A percentile compares a stretch with the other conserved stretches of the same genome.
These are phyloP conservation scores for Temnothorax longispinosus DNA, from an alignment of 1,140 invertebrate genomes.

Conservation along the genomic window DNA sequence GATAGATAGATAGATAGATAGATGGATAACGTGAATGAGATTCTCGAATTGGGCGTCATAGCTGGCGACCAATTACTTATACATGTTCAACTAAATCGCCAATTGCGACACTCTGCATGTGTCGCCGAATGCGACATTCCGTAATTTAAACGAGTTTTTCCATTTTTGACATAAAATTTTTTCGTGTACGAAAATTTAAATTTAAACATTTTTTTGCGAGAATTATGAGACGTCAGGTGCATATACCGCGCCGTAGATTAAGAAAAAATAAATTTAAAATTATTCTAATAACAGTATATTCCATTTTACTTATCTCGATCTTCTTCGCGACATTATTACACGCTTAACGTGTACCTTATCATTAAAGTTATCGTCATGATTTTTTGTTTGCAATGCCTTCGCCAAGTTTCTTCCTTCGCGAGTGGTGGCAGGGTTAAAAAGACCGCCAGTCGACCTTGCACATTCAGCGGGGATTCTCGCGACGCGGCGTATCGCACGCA, in stretches of 20 bases:
- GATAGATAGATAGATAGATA: constrained; percentile 15
- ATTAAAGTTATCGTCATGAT: background rate
- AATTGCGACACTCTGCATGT: background rate
- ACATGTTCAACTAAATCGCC: background rate
- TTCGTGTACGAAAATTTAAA: background rate
- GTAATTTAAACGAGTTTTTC: background rate
- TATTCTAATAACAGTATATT: background rate
- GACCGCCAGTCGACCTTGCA: background rate
- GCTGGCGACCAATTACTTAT: background rate
- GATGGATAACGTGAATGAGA: background rate
- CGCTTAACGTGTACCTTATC: background rate
- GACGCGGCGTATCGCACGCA: constrained; percentile 2
- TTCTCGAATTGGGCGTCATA: background rate
- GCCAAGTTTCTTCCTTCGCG: background rate
- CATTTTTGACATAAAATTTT: background rate
- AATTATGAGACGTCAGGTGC: background rate
- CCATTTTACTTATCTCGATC: background rate
- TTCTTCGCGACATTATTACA: background rate
- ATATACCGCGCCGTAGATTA: background rate
- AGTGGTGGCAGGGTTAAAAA: constrained; percentile 45
- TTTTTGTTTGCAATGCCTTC: background rate
- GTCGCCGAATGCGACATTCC: background rate
- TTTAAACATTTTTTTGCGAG: background rate
- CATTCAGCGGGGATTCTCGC: constrained; percentile 32
- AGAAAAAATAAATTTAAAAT: background rate